Evolutionary conservation across 2,888 invertebrate species (phyloP), one percentile per base, ranked within the genome.

Genomic region (Drosophila neutralis): DNA sequence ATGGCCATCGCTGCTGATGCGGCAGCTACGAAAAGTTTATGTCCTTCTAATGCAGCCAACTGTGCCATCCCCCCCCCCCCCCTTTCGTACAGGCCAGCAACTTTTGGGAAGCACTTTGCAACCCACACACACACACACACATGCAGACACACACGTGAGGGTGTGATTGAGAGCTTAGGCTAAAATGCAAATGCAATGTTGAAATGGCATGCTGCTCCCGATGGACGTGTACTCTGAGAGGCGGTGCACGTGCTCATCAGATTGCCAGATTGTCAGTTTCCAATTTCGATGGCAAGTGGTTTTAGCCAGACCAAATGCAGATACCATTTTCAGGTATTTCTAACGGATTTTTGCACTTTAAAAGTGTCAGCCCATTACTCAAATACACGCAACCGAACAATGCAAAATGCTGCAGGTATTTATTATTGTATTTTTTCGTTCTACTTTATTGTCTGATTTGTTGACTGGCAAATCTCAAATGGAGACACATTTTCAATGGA

Each of bases 401-500:
- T 65, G 54, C 65, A 49, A 65, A 82, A 74, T 73, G 60, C 76
- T 70, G 53, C 76, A 69, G 83, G 69, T 69, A 80, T 71, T 65
- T 69, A 59, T 69, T 73, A 73, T 61, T 33, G 36, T 51, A 42
- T 56, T n/a, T 24, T 24, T 51, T n/a, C 51, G 2, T 49, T 40
- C 56, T 35, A 15, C 56, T 65, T 68, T 53, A 51, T 61, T 76
- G 53, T 60, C 15, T 36, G 31, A 52, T 77, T 69, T 69, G 62
- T 63, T 69, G 52, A 64, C 66, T 63, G 52, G 49, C 73, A 84
- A 89, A 85, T 89, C 84, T 84, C 80, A 87, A 85, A 89, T 85
- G 90, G 83, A 89, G 90, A 89, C 85, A 82, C 90, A 85, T 87
- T 85, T 85, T 85, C 85, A 89, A 82, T 90, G 80, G 69, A 40